phyloP scores from a whole-genome alignment of 2,113 vertebrate species.

The Burhinus oedicnemus region DNA sequence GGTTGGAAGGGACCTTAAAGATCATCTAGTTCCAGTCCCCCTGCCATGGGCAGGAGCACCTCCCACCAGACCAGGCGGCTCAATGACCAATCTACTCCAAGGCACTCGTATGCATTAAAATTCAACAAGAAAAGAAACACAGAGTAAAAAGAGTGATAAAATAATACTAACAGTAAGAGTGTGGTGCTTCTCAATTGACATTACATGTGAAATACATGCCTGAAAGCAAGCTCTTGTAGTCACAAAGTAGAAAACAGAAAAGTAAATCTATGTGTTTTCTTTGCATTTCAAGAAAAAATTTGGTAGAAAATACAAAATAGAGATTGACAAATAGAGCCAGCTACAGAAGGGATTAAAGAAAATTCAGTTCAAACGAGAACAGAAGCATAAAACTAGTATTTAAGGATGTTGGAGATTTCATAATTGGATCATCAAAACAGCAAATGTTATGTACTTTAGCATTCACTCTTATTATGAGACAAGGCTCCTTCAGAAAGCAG shows the following conservation, averaged over 20 bases:
- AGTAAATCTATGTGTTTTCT: background rate
- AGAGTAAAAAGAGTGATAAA: background rate
- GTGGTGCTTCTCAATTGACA: background rate
- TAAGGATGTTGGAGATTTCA: background rate
- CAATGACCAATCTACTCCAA: background rate
- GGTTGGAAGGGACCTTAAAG: no score
- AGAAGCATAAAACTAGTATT: background rate
- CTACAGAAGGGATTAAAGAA: background rate
- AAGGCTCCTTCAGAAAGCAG: background rate
- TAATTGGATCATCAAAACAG: background rate
- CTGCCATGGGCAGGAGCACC: no score
- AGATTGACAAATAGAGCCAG: background rate
- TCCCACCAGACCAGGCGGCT: no score
- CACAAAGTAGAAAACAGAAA: background rate
- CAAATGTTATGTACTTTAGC: background rate
- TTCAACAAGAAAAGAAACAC: background rate
- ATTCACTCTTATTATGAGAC: background rate
- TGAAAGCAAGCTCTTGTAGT: background rate
- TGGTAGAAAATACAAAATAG: background rate
- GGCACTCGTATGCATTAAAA: background rate
- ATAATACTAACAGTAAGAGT: background rate
- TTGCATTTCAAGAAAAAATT: background rate
- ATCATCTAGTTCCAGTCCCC: no score
- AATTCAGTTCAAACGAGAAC: background rate
- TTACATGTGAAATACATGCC: background rate